A percentile compares a stretch with the other conserved stretches of the same genome.
These are phyloP conservation scores for Idris sp. DNA, from an alignment of 1,140 invertebrate genomes.

Conservation along the genomic window DNA sequence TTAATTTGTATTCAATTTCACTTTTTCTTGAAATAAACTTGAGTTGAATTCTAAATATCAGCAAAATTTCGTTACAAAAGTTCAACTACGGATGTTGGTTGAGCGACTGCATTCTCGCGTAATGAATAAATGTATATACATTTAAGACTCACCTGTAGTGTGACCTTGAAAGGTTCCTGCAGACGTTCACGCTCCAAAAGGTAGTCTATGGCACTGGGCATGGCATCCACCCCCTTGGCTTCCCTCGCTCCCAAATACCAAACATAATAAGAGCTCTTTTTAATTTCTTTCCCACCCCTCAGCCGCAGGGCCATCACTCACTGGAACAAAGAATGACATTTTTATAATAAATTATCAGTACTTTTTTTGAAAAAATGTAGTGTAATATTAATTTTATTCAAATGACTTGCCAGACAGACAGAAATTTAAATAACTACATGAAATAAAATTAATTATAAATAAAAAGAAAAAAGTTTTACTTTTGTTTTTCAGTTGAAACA, in stretches of 20 bases:
- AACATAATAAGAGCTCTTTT: conserved; percentile 98
- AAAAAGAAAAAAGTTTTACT: too few relatives aligned
- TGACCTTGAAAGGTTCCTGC: conserved; percentile 94
- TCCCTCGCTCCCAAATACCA: conserved; percentile 98
- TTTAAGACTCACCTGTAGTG: conserved; percentile 80
- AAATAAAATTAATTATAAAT: too few relatives aligned
- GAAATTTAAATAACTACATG: too few relatives aligned
- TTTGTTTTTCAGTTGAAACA: too few relatives aligned
- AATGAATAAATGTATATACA: conserved; percentile 22
- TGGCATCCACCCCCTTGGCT: conserved; percentile 84
- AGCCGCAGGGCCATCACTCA: conserved; percentile 78
- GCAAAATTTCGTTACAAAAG: conserved; percentile 5
- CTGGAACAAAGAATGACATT: conserved; percentile 63
- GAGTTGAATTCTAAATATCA: too few relatives aligned
- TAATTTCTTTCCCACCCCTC: conserved; percentile 89
- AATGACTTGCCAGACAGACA: too few relatives aligned
- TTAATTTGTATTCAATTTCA: too few relatives aligned
- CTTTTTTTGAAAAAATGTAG: too few relatives aligned
- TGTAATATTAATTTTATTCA: too few relatives aligned
- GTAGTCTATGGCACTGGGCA: conserved; percentile 91
- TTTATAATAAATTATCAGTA: not conserved
- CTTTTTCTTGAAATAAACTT: too few relatives aligned
- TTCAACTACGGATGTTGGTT: conserved; percentile 14
- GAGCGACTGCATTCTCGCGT: conserved; percentile 12
- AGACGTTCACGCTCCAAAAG: conserved; percentile 90